These are phyloP conservation scores for Sinocyclocheilus maitianheensis DNA, from an alignment of 2,113 vertebrate genomes.

Conservation along the genomic window DNA sequence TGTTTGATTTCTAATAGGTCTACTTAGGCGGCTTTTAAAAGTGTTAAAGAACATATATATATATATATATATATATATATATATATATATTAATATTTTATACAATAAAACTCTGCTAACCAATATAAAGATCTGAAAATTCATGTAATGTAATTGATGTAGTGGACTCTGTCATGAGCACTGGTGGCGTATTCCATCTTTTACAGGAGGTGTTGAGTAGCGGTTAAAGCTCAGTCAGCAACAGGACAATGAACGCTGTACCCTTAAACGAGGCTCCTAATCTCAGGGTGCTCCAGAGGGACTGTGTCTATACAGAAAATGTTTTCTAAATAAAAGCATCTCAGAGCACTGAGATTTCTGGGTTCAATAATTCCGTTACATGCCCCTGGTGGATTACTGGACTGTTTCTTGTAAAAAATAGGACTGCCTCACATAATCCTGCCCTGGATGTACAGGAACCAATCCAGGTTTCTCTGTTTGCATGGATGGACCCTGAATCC, in stretches of 20 bases:
- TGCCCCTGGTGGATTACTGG: neutral
- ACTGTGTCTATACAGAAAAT: neutral
- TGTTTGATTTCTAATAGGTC: no score
- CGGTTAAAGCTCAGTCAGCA: neutral
- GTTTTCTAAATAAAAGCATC: neutral
- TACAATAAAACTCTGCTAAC: no score
- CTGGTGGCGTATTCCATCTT: neutral
- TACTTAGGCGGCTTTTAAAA: no score
- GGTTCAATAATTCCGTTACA: neutral
- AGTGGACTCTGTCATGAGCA: neutral
- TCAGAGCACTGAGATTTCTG: neutral
- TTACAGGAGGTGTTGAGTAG: neutral
- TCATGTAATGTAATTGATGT: neutral
- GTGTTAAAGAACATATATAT: no score
- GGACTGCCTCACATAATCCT: conserved; percentile 63
- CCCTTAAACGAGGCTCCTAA: neutral
- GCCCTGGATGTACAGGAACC: neutral
- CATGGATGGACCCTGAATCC: neutral
- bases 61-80: no score
- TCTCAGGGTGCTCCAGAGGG: neutral
- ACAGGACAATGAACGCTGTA: neutral
- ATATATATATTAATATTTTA: no score
- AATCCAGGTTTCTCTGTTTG: conserved; percentile 10
- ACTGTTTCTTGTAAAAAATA: neutral
- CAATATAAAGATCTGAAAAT: no score